phyloP scores from a whole-genome alignment of 2,888 invertebrate genomes.

The Tipula confusa region DNA sequence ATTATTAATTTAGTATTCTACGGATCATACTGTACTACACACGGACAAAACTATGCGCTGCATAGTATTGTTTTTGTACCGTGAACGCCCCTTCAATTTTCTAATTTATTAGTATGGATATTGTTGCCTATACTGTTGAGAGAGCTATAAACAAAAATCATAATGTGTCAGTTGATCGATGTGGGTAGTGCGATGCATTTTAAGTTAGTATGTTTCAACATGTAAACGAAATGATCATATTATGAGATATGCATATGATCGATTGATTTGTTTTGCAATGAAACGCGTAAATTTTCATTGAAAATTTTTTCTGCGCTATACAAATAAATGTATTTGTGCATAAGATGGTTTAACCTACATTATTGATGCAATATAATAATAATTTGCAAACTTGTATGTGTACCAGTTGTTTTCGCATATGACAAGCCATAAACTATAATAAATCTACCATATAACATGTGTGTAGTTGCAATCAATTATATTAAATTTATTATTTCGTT shows the following conservation, averaged over 20 bases:
- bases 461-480: background rate
- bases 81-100: too few species aligned
- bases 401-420: too few species aligned
- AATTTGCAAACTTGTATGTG: too few species aligned
- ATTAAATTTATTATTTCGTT: background rate
- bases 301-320: background rate
- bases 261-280: background rate
- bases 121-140: background rate
- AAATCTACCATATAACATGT: too few species aligned
- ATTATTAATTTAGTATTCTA: too few species aligned
- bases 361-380: background rate
- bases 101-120: too few species aligned
- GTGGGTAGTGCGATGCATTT: constrained; percentile 13
- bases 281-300: background rate
- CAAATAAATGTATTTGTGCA: background rate
- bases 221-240: background rate
- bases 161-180: background rate
- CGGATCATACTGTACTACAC: too few species aligned
- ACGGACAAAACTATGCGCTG: too few species aligned
- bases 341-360: background rate
- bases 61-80: too few species aligned
- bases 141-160: background rate
- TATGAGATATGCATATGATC: background rate
- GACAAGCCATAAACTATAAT: too few species aligned
- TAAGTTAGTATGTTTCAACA: background rate